A percentile compares a stretch with the other conserved stretches of the same genome.
These are phyloP conservation scores for Ferrisia virgata DNA, from an alignment of 2,888 invertebrate species.

Conservation along the genomic window DNA sequence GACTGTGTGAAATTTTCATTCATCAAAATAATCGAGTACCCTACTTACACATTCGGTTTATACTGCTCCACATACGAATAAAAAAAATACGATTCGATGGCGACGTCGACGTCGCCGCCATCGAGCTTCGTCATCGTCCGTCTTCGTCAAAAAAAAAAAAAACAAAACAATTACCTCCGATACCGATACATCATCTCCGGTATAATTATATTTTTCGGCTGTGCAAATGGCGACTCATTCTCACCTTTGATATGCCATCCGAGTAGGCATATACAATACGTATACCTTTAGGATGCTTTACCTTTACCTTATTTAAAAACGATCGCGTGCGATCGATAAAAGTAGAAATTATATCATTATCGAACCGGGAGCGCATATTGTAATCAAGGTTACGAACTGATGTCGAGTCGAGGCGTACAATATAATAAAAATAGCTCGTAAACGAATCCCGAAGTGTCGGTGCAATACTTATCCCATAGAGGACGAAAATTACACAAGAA, in stretches of 20 bases:
- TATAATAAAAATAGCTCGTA: constrained; percentile 39
- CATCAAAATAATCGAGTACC: background rate
- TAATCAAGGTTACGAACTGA: constrained; percentile 34
- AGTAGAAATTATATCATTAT: constrained; percentile 25
- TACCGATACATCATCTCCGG: background rate
- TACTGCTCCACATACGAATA: background rate
- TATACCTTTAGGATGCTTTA: too few relatives aligned
- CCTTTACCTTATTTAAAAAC: constrained; percentile 2
- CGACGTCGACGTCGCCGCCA: too few relatives aligned
- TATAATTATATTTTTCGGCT: background rate
- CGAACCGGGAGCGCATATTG: constrained; percentile 20
- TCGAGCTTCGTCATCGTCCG: background rate
- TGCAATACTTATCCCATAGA: constrained; percentile 39
- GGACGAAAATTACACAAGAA: constrained; percentile 42
- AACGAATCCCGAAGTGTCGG: constrained; percentile 38
- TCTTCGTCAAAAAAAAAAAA: background rate
- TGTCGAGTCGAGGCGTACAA: constrained; percentile 20
- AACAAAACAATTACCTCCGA: background rate
- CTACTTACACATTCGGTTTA: background rate
- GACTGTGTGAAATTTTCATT: background rate
- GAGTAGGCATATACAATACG: too few relatives aligned
- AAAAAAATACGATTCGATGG: background rate
- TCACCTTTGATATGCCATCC: background rate
- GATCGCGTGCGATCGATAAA: constrained; percentile 19
- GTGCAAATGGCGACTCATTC: background rate